These are phyloP conservation scores for Pterocles gutturalis DNA, from an alignment of 2,113 vertebrate genomes.

Conservation along the genomic window DNA sequence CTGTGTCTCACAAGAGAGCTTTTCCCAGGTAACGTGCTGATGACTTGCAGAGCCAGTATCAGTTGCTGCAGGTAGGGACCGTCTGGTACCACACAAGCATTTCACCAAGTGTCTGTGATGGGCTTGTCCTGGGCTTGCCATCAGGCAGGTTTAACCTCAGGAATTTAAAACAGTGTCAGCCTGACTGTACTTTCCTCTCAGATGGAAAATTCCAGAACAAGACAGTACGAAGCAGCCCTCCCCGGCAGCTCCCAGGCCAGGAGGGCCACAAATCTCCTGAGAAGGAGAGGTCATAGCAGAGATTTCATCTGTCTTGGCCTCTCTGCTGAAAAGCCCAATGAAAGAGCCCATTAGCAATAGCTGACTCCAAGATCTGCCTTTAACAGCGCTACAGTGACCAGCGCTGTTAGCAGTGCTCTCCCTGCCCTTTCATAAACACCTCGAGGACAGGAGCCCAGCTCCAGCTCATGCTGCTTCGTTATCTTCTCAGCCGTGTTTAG, in stretches of 20 bases:
- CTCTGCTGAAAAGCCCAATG: neutral
- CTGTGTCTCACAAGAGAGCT: neutral
- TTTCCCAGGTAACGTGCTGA: neutral
- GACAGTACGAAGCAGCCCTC: neutral
- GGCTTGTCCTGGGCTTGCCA: neutral
- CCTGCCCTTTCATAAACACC: neutral
- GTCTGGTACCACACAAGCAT: neutral
- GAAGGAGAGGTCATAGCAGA: neutral
- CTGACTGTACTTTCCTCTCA: neutral
- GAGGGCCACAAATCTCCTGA: neutral
- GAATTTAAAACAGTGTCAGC: neutral
- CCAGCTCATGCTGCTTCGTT: conserved; percentile 26
- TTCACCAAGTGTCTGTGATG: neutral
- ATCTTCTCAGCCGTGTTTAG: conserved; percentile 10
- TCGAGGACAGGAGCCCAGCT: neutral
- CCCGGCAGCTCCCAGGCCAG: neutral
- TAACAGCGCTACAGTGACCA: neutral
- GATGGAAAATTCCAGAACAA: neutral
- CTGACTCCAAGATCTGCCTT: neutral
- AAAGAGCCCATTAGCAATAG: neutral
- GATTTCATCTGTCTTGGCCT: neutral
- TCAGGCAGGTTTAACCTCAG: neutral
- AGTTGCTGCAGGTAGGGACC: neutral
- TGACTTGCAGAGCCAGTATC: neutral
- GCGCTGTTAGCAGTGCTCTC: neutral